Evolutionary conservation across 1,140 invertebrate genomes (phyloP).

Genomic region (Cotesia chilonis): DNA sequence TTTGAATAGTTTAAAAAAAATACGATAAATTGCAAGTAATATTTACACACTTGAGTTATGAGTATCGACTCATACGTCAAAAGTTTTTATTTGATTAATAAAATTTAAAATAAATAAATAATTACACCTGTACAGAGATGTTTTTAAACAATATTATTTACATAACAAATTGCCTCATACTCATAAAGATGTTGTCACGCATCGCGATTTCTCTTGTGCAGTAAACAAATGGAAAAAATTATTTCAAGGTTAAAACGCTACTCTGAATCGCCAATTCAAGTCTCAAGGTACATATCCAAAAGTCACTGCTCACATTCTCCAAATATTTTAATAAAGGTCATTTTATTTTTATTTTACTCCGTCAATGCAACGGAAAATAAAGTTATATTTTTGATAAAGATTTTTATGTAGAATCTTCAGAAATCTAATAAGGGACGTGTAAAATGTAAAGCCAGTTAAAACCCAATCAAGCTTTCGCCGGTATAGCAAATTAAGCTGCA

Average conservation of each 20-base stretch:
- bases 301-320: too few relatives aligned
- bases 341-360: too few relatives aligned
- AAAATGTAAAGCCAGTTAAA: neutral
- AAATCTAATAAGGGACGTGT: neutral
- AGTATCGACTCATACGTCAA: too few relatives aligned
- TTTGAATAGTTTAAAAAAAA: too few relatives aligned
- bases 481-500: conserved; percentile 12
- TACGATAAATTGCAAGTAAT: too few relatives aligned
- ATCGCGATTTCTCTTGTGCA: conserved; percentile 30
- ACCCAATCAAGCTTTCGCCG: conserved; percentile 17
- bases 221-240: conserved; percentile 28
- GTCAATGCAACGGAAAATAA: neutral
- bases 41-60: too few relatives aligned
- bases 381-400: neutral
- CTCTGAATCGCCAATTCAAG: conserved; percentile 23
- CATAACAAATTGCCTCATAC: conserved; percentile 28
- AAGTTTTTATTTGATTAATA: too few relatives aligned
- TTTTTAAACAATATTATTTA: conserved; percentile 8
- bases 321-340: too few relatives aligned
- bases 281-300: neutral
- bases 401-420: neutral
- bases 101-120: too few relatives aligned
- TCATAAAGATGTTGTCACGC: conserved; percentile 23
- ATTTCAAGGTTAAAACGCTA: conserved; percentile 18
- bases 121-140: neutral